These are phyloP conservation scores for Triplophysa bombifrons DNA, from an alignment of 2,797 vertebrate species.

Conservation along the genomic window DNA sequence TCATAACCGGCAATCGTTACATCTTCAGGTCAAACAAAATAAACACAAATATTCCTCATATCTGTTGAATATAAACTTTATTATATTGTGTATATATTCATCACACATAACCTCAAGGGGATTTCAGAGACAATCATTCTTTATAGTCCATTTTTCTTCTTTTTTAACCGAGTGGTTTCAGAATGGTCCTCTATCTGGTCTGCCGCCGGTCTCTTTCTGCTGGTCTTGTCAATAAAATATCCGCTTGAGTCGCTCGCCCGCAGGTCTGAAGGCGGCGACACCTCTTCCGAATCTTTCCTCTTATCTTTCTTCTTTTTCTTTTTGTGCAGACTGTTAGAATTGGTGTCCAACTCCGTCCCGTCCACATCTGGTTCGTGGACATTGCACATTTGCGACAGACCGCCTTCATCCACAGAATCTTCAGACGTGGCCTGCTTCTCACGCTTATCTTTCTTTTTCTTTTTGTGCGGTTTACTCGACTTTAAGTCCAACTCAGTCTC, in stretches of 20 bases:
- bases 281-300: slow-evolving; percentile 58
- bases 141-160: slow-evolving; percentile 66
- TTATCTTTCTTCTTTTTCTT: slow-evolving; percentile 78
- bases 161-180: slow-evolving; percentile 67
- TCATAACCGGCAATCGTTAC: no score
- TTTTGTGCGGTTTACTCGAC: no score
- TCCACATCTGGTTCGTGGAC: not conserved
- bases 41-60: not conserved
- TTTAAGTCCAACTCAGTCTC: slow-evolving; percentile 43
- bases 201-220: slow-evolving; percentile 82
- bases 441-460: no score
- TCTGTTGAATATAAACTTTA: not conserved
- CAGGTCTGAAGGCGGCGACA: slow-evolving; percentile 57
- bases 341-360: slow-evolving; percentile 37
- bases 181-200: slow-evolving; percentile 56
- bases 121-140: not conserved
- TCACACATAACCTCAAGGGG: not conserved
- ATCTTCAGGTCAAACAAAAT: slow-evolving; percentile 21
- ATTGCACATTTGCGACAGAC: not conserved
- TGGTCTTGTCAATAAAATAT: slow-evolving; percentile 80
- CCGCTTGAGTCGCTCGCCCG: slow-evolving; percentile 82
- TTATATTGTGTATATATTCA: slow-evolving; percentile 5
- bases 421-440: no score
- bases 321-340: slow-evolving; percentile 55
- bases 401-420: no score